Base-by-base conservation (phyloP, 2,888 invertebrate species). In the Ophion obscuratus region DNA sequence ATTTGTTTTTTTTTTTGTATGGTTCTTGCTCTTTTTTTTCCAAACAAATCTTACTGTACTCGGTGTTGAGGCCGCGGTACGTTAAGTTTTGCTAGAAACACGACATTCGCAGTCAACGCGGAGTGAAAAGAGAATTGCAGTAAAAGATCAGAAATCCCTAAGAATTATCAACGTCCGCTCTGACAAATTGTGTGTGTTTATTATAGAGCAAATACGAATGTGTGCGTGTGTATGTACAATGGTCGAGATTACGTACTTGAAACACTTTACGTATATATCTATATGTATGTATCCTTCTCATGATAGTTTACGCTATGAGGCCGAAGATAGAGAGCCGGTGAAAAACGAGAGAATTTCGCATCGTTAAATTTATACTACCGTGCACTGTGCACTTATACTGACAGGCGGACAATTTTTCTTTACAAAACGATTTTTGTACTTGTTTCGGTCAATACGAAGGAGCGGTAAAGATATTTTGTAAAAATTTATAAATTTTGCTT, bases 331-430 rank as follows among this genome's bases (percentile, higher is more conserved):
- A 73, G 78, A 79, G 62, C 70, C 59, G 10, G 44, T 57, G 76
- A 73, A 81, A 84, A 81, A 77, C 61, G 66, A 77, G 66, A 77
- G 67, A 84, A 84, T 84, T 84, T 84, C 76, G 84, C 81, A 81
- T 77, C 81, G 76, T 84, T 73, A 84, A 84, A 81, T 70, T 84
- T 67, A 81, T 80, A 76, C 76, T 77, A 77, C 61, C 20, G n/a
- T 11, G 66, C 53, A 77, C 61, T 75, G 40, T 81, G 70, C 67
- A 67, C 73, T 59, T 70, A 59, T 44, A 75, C 44, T 17, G 53
- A 53, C 53, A 53, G 11, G 17, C 40, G 0, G 9, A 40, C 40
- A 40, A 40, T 40, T 40, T 53, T 53, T 17, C 11, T 53, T 53
- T 53, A 5, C 53, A 17, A 53, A 17, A 53, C 53, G 53, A 53